phyloP scores from a whole-genome alignment of 1,140 invertebrate species.

The Streblospio benedicti region DNA sequence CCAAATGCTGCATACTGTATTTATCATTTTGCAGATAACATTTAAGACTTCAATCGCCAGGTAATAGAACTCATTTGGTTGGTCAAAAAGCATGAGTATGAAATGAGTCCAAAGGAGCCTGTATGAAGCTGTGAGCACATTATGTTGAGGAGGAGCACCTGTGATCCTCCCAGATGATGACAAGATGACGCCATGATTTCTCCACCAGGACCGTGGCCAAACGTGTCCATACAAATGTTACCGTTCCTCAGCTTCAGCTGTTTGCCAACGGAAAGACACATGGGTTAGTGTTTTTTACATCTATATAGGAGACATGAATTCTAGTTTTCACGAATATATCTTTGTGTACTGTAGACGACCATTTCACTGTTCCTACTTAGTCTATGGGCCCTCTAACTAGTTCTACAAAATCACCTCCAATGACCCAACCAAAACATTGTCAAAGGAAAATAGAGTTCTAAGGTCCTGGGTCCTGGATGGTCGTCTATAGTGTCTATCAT shows the following conservation, averaged over 20 bases:
- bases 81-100: neutral
- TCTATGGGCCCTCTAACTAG: neutral
- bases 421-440: neutral
- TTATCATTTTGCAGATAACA: neutral
- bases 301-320: neutral
- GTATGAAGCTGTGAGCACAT: neutral
- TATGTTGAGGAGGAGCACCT: conserved; percentile 50
- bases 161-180: conserved; percentile 91
- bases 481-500: no score
- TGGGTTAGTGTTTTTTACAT: neutral
- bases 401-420: neutral
- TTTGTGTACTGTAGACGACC: neutral
- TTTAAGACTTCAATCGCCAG: neutral
- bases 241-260: conserved; percentile 4
- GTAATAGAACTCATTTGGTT: neutral
- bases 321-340: neutral
- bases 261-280: neutral
- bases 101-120: no score
- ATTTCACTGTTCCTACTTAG: neutral
- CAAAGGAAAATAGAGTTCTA: no score
- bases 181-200: conserved; percentile 64
- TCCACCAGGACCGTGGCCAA: conserved; percentile 57
- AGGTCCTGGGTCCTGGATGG: no score
- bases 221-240: conserved; percentile 76
- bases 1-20: neutral